Evolutionary conservation across 1,140 invertebrate genomes (phyloP), one percentile per base, ranked within the genome.

Genomic region (Episyrphus balteatus): DNA sequence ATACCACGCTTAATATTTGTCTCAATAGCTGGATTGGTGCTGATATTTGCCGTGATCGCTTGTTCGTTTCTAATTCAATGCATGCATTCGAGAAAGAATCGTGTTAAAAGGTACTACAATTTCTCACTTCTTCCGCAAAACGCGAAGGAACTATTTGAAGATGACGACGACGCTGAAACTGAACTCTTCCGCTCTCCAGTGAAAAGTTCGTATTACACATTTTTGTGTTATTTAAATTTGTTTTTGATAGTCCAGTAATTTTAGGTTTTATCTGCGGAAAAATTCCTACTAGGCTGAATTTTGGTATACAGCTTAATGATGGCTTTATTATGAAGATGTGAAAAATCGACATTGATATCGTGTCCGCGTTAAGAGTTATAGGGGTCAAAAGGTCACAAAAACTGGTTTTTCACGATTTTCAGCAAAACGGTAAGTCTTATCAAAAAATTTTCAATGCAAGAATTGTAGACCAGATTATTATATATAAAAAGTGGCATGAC

Each of bases 1-100:
- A 69, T 90, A 69, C 81, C 86, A 0, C 71, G 84, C 32, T 66
- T 84, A 9, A 71, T 81, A 1, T 89, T 89, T 58, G 76, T 88
- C 37, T 74, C 86, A 50, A 56, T 86, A 3, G 68, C 80, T 49
- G 84, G 85, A 5, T 44, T 62, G 2, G 37, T 61, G 5, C 58
- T 68, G 32, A 60, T 68, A 9, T 47, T 58, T 0, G 47, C 47
- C 13, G 58, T 68, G 5, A 53, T 63, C 8, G 13, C 60, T 10
- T 67, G 61, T 41, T 55, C 66, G 17, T 42, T 68, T 7, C 62
- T 61, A 40, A 59, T 61, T 5, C 64, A 67, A 42, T 66, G 62
- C 30, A 49, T 62, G 50, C 55, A 62, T 51, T 58, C 61, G 10
- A 44, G 56, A 64, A 67, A 17, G 68, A 63, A 51, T n/a, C 57